Conservation (phyloP, 2,113 vertebrate genomes). For the Perognathus longimembris region DNA sequence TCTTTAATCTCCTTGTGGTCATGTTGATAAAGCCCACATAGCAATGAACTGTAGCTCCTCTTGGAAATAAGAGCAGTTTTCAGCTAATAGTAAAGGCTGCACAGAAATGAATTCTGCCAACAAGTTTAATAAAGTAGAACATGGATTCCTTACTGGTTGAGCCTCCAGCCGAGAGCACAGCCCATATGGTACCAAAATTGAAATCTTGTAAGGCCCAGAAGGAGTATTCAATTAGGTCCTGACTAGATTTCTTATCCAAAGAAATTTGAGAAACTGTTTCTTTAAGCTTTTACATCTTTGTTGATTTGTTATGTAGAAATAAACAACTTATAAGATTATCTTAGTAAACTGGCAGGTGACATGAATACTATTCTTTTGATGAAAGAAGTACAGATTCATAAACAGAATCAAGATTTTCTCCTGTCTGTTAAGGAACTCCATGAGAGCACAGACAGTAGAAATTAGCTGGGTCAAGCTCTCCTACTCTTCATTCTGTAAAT, state of each 20-base stretch:
- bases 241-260: neutral
- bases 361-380: neutral
- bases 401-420: neutral
- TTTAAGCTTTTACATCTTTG: neutral
- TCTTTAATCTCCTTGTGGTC: neutral
- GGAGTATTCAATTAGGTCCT: neutral
- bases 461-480: neutral
- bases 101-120: neutral
- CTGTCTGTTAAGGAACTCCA: neutral
- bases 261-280: neutral
- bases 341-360: neutral
- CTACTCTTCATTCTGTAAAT: neutral
- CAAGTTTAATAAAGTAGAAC: neutral
- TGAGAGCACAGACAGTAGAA: neutral
- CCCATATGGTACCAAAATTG: neutral
- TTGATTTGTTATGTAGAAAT: neutral
- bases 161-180: neutral
- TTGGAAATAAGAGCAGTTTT: neutral
- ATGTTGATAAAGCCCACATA: neutral
- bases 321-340: neutral
- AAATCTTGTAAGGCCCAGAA: neutral
- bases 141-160: neutral
- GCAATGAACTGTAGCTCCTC: neutral
- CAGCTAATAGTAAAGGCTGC: neutral
- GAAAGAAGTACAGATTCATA: constrained; percentile 6